phyloP scores from a whole-genome alignment of 2,888 invertebrate genomes.

The Pachydiplax longipennis region DNA sequence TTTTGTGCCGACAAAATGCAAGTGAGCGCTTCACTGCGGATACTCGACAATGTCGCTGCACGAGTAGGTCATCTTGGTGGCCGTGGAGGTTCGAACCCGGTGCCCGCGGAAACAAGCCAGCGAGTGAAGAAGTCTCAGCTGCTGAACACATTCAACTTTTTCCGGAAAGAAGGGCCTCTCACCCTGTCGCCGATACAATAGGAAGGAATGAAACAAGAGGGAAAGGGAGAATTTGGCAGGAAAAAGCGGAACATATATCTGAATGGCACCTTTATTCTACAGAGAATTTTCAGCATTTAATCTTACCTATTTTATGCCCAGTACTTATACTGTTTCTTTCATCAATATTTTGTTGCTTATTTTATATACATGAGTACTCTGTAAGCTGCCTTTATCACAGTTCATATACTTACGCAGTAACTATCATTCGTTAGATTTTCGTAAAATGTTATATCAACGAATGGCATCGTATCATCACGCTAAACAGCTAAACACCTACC shows the following conservation, averaged over 20 bases:
- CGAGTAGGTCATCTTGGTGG: background rate
- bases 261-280: too few species aligned
- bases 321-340: too few species aligned
- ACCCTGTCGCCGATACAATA: background rate
- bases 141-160: background rate
- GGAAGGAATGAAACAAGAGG: background rate
- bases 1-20: conserved; percentile 35
- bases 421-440: too few species aligned
- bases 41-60: background rate
- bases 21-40: conserved; percentile 23
- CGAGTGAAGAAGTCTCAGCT: background rate
- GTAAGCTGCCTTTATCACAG: too few species aligned
- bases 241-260: background rate
- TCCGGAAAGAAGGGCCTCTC: background rate
- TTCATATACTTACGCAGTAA: too few species aligned
- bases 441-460: too few species aligned
- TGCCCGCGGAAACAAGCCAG: background rate
- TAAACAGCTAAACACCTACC: too few species aligned
- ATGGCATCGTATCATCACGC: too few species aligned
- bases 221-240: background rate
- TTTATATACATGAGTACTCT: too few species aligned
- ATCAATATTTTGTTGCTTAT: too few species aligned
- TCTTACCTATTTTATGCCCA: too few species aligned
- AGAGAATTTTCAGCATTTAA: too few species aligned
- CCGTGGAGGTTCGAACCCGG: background rate